Percentiles rank a stretch among this genome's conserved stretches.
These are phyloP conservation scores for Tarsius wallacei DNA, from an alignment of 2,797 vertebrate species.

Conservation along the genomic window DNA sequence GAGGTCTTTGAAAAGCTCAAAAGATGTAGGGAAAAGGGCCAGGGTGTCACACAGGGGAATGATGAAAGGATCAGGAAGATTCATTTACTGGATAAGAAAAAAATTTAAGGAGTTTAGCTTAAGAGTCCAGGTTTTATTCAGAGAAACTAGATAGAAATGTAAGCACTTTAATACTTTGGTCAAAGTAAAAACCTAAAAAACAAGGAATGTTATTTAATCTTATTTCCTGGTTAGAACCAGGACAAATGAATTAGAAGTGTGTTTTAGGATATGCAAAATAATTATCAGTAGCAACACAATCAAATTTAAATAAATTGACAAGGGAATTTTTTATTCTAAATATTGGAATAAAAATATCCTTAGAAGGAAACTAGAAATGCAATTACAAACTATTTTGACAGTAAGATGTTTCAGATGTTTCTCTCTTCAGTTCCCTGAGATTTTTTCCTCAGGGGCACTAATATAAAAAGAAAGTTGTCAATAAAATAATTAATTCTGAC, in stretches of 20 bases:
- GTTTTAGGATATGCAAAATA: slow-evolving; percentile 8
- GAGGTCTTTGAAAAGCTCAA: slow-evolving; percentile 4
- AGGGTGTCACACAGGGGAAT: neutral
- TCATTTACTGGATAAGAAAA: neutral
- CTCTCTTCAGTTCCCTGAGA: neutral
- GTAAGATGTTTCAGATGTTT: neutral
- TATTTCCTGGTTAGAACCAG: slow-evolving; percentile 2
- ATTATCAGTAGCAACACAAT: neutral
- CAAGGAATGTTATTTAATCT: neutral
- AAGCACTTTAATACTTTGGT: neutral
- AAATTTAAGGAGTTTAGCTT: neutral
- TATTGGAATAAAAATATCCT: neutral
- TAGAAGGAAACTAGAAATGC: neutral
- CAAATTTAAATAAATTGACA: slow-evolving; percentile 26
- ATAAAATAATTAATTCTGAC: slow-evolving; percentile 71
- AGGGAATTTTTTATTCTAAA: neutral
- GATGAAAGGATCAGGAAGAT: neutral
- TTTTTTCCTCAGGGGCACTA: neutral
- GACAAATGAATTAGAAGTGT: neutral
- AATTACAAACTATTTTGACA: neutral
- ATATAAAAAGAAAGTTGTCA: slow-evolving; percentile 46
- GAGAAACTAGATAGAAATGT: neutral
- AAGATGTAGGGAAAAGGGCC: slow-evolving; percentile 4
- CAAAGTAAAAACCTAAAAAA: slow-evolving; percentile 16
- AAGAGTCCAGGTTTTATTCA: neutral